These are phyloP conservation scores for Denticeps clupeoides DNA, from an alignment of 2,797 vertebrate genomes.

Conservation along the genomic window DNA sequence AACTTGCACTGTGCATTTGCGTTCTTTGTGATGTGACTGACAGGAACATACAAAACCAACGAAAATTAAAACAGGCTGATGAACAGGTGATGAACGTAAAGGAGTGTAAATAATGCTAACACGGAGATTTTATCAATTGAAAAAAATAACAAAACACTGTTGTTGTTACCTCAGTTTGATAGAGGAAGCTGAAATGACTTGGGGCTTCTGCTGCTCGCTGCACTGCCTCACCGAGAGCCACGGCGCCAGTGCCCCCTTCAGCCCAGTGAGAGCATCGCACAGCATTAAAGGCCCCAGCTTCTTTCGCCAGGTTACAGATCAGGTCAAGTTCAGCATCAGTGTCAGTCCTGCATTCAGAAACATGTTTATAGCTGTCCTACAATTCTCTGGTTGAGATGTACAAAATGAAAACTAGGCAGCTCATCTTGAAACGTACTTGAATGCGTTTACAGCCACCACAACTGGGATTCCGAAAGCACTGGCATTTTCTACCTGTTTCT, in stretches of 20 bases:
- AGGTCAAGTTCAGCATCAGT: conserved; percentile 77
- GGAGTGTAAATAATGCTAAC: too few species aligned
- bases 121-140: too few species aligned
- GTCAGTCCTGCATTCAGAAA: conserved; percentile 83
- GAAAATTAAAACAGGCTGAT: too few species aligned
- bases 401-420: too few species aligned
- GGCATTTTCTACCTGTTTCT: conserved; percentile 90
- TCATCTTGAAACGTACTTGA: conserved; percentile 81
- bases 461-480: conserved; percentile 82
- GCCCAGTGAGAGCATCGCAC: conserved; percentile 89
- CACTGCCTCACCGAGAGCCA: conserved; percentile 74
- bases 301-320: conserved; percentile 68
- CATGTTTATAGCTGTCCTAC: not conserved
- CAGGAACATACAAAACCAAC: too few species aligned
- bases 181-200: conserved; percentile 81
- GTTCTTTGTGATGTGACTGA: too few species aligned
- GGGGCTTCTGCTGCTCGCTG: conserved; percentile 72
- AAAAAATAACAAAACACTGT: too few species aligned
- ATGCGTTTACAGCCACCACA: conserved; percentile 88
- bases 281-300: conserved; percentile 81
- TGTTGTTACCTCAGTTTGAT: conserved; percentile 77
- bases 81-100: too few species aligned
- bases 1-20: too few species aligned
- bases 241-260: conserved; percentile 78
- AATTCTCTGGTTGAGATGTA: not conserved